phyloP scores from a whole-genome alignment of 2,113 vertebrate genomes.

The Campylomormyrus numenius region DNA sequence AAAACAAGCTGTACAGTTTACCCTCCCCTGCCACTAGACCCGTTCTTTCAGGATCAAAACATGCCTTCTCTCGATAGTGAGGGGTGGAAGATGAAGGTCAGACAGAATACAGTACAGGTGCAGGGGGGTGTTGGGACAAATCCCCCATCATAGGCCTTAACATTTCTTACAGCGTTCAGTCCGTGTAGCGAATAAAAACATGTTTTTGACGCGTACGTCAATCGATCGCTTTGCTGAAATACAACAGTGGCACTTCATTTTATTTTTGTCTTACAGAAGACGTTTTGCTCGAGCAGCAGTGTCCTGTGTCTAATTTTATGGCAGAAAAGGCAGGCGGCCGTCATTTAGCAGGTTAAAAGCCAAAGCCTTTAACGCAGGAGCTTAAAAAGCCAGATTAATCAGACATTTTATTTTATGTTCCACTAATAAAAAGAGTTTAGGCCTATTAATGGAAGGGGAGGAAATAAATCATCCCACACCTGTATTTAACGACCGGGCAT shows the following conservation, averaged over 20 bases:
- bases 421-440: neutral
- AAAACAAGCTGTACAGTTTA: conserved; percentile 27
- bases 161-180: neutral
- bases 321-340: neutral
- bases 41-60: conserved; percentile 21
- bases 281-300: neutral
- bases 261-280: neutral
- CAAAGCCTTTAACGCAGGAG: neutral
- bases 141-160: neutral
- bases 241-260: neutral
- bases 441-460: conserved; percentile 11
- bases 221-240: neutral
- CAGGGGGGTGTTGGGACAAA: neutral
- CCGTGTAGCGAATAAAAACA: neutral
- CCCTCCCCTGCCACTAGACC: neutral
- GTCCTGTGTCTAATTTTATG: neutral
- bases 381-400: conserved; percentile 4
- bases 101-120: neutral
- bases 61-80: conserved; percentile 1
- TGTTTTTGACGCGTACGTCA: neutral
- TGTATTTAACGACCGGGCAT: neutral
- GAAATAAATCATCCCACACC: conserved; percentile 21
- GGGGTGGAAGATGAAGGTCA: neutral
- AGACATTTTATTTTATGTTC: neutral
- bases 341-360: neutral